These are phyloP conservation scores for Amblyopsis rosae DNA, from an alignment of 2,113 vertebrate species.

Conservation along the genomic window DNA sequence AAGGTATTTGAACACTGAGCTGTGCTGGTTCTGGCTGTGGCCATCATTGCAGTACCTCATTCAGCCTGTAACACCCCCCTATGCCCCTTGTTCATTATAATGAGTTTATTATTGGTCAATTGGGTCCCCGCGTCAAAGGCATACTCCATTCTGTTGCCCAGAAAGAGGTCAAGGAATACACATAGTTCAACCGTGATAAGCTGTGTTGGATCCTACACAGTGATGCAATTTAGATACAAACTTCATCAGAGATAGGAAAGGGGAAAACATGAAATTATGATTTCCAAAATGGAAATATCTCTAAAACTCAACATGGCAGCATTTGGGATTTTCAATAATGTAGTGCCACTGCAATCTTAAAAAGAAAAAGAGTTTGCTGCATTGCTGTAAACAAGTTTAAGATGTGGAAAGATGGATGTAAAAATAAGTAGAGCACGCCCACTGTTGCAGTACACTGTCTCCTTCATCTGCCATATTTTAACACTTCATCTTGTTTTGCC, in stretches of 20 bases:
- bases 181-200: constrained; percentile 30
- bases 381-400: too few species aligned
- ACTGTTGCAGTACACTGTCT: too few species aligned
- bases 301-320: constrained; percentile 15
- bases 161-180: constrained; percentile 62
- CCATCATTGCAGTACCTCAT: too few species aligned
- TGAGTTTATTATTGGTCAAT: constrained; percentile 17
- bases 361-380: too few species aligned
- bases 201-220: background rate
- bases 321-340: constrained; percentile 20
- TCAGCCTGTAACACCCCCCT: too few species aligned
- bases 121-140: constrained; percentile 46
- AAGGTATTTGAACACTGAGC: too few species aligned
- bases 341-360: background rate
- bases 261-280: background rate
- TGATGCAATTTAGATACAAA: background rate
- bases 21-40: too few species aligned
- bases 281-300: constrained; percentile 13
- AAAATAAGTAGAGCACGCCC: too few species aligned
- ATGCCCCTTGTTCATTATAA: too few species aligned
- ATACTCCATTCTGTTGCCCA: constrained; percentile 60
- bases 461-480: too few species aligned
- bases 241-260: constrained; percentile 8
- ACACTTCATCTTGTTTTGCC: too few species aligned
- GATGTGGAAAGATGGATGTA: too few species aligned